Conservation (phyloP, 2,888 invertebrate species). For the Dryobotodes eremita region DNA sequence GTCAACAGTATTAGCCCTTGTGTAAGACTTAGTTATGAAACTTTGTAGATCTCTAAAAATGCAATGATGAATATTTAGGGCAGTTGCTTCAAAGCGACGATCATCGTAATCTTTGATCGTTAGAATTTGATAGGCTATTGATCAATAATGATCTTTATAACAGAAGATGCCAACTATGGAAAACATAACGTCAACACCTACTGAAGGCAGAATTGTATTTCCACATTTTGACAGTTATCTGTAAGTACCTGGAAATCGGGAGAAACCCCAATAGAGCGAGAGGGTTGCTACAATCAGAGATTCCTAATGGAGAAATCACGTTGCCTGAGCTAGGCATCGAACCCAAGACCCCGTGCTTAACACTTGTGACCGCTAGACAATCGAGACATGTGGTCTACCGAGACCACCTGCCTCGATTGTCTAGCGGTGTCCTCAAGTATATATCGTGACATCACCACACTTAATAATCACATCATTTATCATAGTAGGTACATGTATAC, state of each 20-base stretch:
- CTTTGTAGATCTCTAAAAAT: slow-evolving; percentile 50
- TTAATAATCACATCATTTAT: background rate
- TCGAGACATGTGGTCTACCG: background rate
- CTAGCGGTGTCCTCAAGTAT: too few relatives aligned
- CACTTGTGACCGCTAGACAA: background rate
- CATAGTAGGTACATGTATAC: background rate
- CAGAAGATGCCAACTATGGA: slow-evolving; percentile 3
- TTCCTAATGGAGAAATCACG: too few relatives aligned
- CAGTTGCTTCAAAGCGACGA: slow-evolving; percentile 54
- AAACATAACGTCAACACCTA: too few relatives aligned
- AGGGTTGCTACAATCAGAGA: too few relatives aligned
- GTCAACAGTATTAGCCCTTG: slow-evolving; percentile 49
- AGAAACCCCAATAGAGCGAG: background rate
- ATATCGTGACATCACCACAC: too few relatives aligned
- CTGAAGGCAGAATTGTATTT: background rate
- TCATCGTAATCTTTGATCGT: slow-evolving; percentile 41
- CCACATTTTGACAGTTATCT: background rate
- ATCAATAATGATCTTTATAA: slow-evolving; percentile 30
- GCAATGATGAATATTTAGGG: slow-evolving; percentile 56
- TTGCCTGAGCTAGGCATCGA: background rate
- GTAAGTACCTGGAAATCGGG: background rate
- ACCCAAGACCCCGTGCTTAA: background rate
- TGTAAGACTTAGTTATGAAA: slow-evolving; percentile 59
- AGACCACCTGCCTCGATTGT: too few relatives aligned
- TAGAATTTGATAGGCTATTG: slow-evolving; percentile 44